Evolutionary conservation across 2,888 invertebrate genomes (phyloP), one percentile per base, ranked within the genome.

Genomic region (Luperina nickerlii): DNA sequence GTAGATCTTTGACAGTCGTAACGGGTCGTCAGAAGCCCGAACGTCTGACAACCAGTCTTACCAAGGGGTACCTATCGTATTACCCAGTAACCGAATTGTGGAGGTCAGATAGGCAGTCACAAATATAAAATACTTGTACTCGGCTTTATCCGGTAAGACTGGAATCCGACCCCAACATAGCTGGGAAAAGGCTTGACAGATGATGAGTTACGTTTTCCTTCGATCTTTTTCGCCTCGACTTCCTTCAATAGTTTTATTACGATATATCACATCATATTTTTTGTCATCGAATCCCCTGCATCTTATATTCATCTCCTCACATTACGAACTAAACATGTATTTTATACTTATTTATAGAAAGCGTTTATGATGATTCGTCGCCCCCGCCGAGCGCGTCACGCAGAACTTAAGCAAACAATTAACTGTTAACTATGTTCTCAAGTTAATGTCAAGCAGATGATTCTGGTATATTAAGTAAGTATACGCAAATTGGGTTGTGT

Each of bases 381-480:
- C 5, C 57, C 45, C 42, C 73, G 65, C 13, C 72, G 48, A 72
- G 71, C 20, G 18, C 70, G 83, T 78, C 78, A 77, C 45, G 83
- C 73, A 85, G 83, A 84, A 85, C 71, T 84, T 79, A 87, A 54
- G 63, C 65, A 84, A 85, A 85, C 83, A 89, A 88, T 88, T 84
- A 83, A 84, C 78, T 83, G 70, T 62, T 81, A 71, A 86, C 79
- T 82, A 82, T 82, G 80, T 82, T 86, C 85, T 82, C 79, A 66
- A 1, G 18, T 20, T 74, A 62, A 74, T 78, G 72, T 79, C 63
- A 57, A 65, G 67, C 57, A 60, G 68, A 72, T 65, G 60, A 51
- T 20, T 65, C 27, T 57, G 48, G 15, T 66, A 57, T 42, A 32
- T 42, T 66, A 20, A 24, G 18, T n/a, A 62, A 20, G 48, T 62